Evolutionary conservation across 2,113 vertebrate genomes (phyloP).

Genomic region (Lampris incognitus): DNA sequence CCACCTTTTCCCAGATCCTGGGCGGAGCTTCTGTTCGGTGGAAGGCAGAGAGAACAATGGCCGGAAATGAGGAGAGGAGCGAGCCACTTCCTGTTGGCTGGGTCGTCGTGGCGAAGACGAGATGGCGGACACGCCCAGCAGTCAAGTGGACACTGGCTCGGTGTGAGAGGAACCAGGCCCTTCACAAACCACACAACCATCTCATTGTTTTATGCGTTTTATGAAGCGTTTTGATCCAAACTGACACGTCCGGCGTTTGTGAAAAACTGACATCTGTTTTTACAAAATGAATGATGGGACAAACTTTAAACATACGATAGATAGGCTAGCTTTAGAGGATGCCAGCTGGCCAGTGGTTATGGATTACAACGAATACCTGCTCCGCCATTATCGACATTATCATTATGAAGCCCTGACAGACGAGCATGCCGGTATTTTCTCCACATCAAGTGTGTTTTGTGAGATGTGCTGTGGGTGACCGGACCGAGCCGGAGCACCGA

Average conservation of each 20-base stretch:
- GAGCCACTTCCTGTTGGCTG: constrained; percentile 79
- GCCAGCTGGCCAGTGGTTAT: no score
- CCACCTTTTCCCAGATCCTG: constrained; percentile 81
- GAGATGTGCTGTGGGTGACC: no score
- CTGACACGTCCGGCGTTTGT: constrained; percentile 4
- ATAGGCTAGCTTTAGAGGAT: no score
- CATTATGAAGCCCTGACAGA: no score
- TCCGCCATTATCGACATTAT: no score
- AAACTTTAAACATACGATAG: not conserved
- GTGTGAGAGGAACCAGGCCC: constrained; percentile 46
- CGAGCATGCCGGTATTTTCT: no score
- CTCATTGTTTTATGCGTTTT: constrained; percentile 57
- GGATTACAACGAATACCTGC: no score
- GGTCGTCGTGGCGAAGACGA: constrained; percentile 53
- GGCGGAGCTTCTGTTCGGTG: constrained; percentile 62
- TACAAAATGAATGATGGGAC: not conserved
- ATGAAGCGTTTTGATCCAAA: constrained; percentile 28
- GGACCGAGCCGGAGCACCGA: not conserved
- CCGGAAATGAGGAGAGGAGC: constrained; percentile 81
- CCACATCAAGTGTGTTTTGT: no score
- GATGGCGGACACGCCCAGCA: constrained; percentile 30
- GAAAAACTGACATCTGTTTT: not conserved
- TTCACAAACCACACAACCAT: constrained; percentile 30
- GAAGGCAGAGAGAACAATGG: constrained; percentile 74
- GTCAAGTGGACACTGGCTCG: constrained; percentile 43